A percentile compares a stretch with the other conserved stretches of the same genome.
phyloP scores from a whole-genome alignment of 2,888 invertebrate genomes.

The Panopea generosa region DNA sequence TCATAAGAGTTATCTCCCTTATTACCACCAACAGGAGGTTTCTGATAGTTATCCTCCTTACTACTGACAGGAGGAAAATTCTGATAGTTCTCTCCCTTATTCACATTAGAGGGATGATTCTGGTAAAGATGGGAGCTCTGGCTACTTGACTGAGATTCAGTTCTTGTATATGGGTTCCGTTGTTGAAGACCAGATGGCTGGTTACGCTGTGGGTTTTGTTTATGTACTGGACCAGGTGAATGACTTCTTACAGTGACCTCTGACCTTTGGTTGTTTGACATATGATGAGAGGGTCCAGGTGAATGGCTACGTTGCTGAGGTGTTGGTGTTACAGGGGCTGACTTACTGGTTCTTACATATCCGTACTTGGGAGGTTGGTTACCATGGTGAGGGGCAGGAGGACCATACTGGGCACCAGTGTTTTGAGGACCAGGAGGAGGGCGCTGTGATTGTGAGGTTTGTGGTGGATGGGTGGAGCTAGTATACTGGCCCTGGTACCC shows the following conservation, averaged over 20 bases:
- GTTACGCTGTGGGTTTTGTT: too few relatives aligned
- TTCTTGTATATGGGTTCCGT: constrained; percentile 7
- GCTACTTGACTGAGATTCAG: constrained; percentile 16
- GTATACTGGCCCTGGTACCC: constrained; percentile 10
- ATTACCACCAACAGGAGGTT: constrained; percentile 24
- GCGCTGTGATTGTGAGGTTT: constrained; percentile 25
- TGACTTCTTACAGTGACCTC: constrained; percentile 28
- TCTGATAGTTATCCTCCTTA: constrained; percentile 38
- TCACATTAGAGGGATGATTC: constrained; percentile 29
- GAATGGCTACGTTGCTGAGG: constrained; percentile 42
- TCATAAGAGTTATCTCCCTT: constrained; percentile 51
- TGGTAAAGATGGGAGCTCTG: constrained; percentile 18
- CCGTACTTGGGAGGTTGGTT: constrained; percentile 33
- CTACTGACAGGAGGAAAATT: too few relatives aligned
- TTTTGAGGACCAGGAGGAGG: constrained; percentile 18
- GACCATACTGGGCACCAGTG: constrained; percentile 1
- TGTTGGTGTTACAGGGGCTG: constrained; percentile 48
- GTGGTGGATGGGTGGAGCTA: background rate
- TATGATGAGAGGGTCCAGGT: constrained; percentile 6
- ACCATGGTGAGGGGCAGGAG: background rate
- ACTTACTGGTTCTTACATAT: constrained; percentile 36
- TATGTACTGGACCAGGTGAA: constrained; percentile 35
- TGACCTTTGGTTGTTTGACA: background rate
- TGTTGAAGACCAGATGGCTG: too few relatives aligned
- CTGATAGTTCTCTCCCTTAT: constrained; percentile 46